A percentile compares a stretch with the other conserved stretches of the same genome.
These are phyloP conservation scores for Potorous gilbertii DNA, from an alignment of 2,797 vertebrate species.

Conservation along the genomic window DNA sequence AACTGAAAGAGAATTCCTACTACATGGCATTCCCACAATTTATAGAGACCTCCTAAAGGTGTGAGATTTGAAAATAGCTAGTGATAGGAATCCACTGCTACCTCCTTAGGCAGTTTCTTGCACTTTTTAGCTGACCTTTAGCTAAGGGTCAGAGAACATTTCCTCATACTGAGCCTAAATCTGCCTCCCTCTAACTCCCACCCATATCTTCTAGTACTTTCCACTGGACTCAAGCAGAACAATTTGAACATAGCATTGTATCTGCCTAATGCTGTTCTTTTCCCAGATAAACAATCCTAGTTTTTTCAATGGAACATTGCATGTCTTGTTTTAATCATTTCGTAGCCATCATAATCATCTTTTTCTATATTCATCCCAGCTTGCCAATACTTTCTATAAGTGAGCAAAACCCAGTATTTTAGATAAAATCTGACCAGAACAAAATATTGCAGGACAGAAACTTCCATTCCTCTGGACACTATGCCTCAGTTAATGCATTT, in stretches of 20 bases:
- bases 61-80: not conserved
- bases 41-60: not conserved
- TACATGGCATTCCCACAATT: not conserved
- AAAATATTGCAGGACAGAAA: not conserved
- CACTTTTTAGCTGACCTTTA: not conserved
- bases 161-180: not conserved
- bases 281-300: not conserved
- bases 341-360: not conserved
- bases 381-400: not conserved
- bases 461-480: not conserved
- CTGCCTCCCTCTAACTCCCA: not conserved
- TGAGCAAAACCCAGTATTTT: not conserved
- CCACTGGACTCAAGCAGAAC: not conserved
- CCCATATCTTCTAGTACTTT: not conserved
- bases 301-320: not conserved
- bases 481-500: not conserved
- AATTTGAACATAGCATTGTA: not conserved
- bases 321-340: not conserved
- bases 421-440: not conserved
- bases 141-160: not conserved
- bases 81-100: not conserved
- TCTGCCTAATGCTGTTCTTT: not conserved
- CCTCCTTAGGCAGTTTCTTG: not conserved
- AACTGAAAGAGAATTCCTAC: not conserved
- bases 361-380: not conserved